Evolutionary conservation across 1,140 invertebrate genomes (phyloP).

Genomic region (Calycopis cecrops): DNA sequence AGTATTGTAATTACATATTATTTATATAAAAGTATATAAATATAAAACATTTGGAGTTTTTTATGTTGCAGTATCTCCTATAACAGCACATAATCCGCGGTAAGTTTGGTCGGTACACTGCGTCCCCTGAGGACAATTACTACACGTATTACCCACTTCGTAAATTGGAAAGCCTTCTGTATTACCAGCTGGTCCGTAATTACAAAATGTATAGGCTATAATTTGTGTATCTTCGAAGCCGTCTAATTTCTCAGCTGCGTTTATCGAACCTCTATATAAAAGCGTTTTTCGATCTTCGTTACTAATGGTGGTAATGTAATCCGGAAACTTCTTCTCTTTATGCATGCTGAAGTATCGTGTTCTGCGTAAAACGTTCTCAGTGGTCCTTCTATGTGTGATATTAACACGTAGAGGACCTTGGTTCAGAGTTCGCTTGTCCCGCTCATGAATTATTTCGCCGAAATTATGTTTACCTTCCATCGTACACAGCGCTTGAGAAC

Average conservation of each 20-base stretch:
- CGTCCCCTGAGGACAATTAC: constrained; percentile 57
- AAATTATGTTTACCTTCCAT: constrained; percentile 38
- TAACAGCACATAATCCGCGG: constrained; percentile 48
- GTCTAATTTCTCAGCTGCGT: constrained; percentile 24
- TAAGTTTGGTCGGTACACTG: constrained; percentile 49
- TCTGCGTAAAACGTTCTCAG: constrained; percentile 43
- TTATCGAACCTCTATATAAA: constrained; percentile 41
- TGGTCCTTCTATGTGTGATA: constrained; percentile 21
- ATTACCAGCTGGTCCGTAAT: constrained; percentile 64
- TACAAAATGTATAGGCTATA: constrained; percentile 60
- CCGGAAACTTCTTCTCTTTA: constrained; percentile 28
- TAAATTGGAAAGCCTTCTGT: constrained; percentile 65
- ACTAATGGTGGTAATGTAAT: constrained; percentile 34
- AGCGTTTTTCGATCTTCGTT: constrained; percentile 33
- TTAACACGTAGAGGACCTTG: constrained; percentile 1
- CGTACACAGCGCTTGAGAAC: constrained; percentile 58
- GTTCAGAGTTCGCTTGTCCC: too few species aligned
- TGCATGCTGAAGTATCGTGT: constrained; percentile 42
- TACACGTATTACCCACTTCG: constrained; percentile 47
- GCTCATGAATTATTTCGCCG: too few species aligned
- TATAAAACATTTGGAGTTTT: not conserved
- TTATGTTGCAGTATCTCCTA: constrained; percentile 31
- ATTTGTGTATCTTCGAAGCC: constrained; percentile 42
- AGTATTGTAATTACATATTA: too few species aligned
- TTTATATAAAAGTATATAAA: not conserved